These are phyloP conservation scores for Sinodicranocentrus sp. DNA, from an alignment of 2,888 invertebrate genomes.

Conservation along the genomic window DNA sequence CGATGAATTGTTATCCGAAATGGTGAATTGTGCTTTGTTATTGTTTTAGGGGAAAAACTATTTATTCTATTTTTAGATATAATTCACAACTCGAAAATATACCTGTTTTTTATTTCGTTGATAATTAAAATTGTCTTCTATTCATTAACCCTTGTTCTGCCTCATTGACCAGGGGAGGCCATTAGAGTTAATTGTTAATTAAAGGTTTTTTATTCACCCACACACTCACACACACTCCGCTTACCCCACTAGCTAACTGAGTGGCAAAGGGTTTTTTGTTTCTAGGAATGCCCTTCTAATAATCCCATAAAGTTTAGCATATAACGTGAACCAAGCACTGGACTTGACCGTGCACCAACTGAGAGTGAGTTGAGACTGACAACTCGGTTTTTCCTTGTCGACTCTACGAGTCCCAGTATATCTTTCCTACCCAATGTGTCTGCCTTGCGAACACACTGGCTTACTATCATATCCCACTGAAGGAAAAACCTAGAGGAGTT, in stretches of 20 bases:
- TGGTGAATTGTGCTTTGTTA: too few species aligned
- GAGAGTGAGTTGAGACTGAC: constrained; percentile 64
- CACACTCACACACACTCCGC: constrained; percentile 16
- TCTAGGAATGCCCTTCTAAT: constrained; percentile 30
- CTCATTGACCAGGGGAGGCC: constrained; percentile 13
- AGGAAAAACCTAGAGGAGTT: constrained; percentile 28
- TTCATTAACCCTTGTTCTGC: too few species aligned
- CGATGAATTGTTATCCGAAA: too few species aligned
- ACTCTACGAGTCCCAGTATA: constrained; percentile 21
- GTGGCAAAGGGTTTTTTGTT: constrained; percentile 54
- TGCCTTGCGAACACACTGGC: background rate
- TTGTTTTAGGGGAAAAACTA: too few species aligned
- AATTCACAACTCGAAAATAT: too few species aligned
- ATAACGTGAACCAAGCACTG: constrained; percentile 41
- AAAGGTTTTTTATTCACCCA: constrained; percentile 38
- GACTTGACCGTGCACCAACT: constrained; percentile 58
- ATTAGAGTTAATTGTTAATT: constrained; percentile 42
- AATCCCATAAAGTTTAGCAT: constrained; percentile 11
- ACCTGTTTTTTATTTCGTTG: too few species aligned
- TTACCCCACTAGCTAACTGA: constrained; percentile 4
- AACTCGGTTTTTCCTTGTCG: constrained; percentile 63
- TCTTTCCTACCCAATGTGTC: background rate
- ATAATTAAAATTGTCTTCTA: background rate
- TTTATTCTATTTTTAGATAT: too few species aligned
- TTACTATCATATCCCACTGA: background rate